Evolutionary conservation across 92 coral and sea anemone genomes (phyloP).

Genomic region (Virgularia gustaviana): DNA sequence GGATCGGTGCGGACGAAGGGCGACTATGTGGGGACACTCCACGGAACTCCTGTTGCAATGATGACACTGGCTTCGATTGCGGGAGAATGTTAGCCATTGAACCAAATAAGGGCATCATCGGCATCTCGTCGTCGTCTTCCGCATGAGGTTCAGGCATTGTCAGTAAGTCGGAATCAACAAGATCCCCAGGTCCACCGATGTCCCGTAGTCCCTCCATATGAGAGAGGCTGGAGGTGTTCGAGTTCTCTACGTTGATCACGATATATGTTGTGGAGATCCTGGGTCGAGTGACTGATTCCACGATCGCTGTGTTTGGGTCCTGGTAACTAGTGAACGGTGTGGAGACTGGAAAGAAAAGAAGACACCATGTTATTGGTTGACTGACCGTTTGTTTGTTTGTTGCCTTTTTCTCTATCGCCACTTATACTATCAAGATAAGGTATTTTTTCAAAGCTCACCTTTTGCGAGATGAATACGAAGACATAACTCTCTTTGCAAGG

Average conservation of each 20-base stretch:
- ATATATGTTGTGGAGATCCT: constrained; percentile 16
- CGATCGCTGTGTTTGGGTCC: constrained; percentile 23
- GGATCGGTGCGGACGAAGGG: constrained; percentile 37
- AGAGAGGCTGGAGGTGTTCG: not conserved
- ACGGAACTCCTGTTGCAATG: constrained; percentile 20
- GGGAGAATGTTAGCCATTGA: constrained; percentile 9
- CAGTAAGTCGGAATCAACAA: not conserved
- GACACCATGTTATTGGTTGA: no score
- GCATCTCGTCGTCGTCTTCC: constrained; percentile 41
- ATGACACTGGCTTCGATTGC: constrained; percentile 5
- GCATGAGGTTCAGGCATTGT: constrained; percentile 32
- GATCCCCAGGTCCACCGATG: constrained; percentile 1
- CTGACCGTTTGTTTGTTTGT: no score
- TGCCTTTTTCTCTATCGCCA: not conserved
- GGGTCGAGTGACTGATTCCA: constrained; percentile 17
- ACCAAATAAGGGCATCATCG: constrained; percentile 38
- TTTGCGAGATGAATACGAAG: constrained; percentile 88
- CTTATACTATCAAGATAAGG: not conserved
- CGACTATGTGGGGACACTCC: constrained; percentile 21
- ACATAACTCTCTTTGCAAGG: constrained; percentile 84
- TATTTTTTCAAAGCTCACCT: constrained; percentile 65
- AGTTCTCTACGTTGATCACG: constrained; percentile 29
- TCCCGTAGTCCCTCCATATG: constrained; percentile 28
- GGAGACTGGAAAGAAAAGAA: not conserved
- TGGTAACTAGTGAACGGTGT: constrained; percentile 27